Evolutionary conservation across 2,888 invertebrate genomes (phyloP), one percentile per base, ranked within the genome.

Genomic region (Deilephila porcellus): DNA sequence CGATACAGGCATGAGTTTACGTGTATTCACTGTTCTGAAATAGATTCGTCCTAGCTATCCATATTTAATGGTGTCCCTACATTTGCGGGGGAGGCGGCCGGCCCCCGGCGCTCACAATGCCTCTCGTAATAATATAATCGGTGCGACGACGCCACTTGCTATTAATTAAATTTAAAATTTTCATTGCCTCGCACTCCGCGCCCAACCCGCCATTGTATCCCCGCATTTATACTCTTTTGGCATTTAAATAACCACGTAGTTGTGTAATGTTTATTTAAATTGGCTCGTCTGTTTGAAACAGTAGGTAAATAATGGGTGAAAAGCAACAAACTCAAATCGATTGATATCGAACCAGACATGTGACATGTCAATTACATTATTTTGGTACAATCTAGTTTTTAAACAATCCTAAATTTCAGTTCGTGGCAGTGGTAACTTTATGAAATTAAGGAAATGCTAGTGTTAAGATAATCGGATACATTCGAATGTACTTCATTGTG

Each of bases 151-250:
- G 89, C 89, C 91, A 92, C 92, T 92, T 90, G 90, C 89, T 86
- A 92, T 93, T 93, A 93, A 93, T 93, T 93, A 91, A 93, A 93
- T 92, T 93, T 92, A 90, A 93, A 92, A 93, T 93, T 90, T 91
- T 88, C 92, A 91, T 91, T 88, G 87, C 89, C 83, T 78, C 45
- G 45, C 45, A 45, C 45, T 78, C 81, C 78, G 81, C 81, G 81
- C 56, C 81, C 78, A 81, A 81, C 81, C 56, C 73, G 72, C 25
- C 73, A 52, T 74, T 71, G 71, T 74, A 25, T 53, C 17, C 60
- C 37, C 71, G 37, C 32, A 73, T 73, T 73, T 73, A 73, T 73
- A 64, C 59, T 73, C 67, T 59, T 59, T 64, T 73, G 67, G 72
- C 45, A 73, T 62, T 53, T 67, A 59, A 56, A 71, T 71, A 34